Evolutionary conservation across 2,113 vertebrate genomes (phyloP).

Genomic region (Porphyrio hochstetteri): DNA sequence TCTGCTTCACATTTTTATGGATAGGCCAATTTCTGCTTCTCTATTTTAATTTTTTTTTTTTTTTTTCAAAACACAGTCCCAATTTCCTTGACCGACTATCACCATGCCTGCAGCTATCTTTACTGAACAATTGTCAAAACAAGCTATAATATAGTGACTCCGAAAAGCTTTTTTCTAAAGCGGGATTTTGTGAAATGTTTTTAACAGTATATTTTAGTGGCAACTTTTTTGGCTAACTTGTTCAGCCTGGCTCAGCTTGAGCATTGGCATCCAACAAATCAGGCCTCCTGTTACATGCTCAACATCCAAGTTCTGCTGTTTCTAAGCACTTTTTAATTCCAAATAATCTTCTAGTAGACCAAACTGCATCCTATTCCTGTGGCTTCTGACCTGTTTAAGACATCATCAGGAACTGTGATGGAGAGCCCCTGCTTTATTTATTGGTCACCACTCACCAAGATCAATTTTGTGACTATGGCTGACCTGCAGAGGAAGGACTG

Average conservation of each 20-base stretch:
- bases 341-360: not conserved
- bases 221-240: not conserved
- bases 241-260: not conserved
- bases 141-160: not conserved
- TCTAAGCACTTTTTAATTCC: not conserved
- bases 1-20: not conserved
- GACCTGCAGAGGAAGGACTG: not conserved
- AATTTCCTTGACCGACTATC: not conserved
- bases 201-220: not conserved
- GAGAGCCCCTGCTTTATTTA: not conserved
- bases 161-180: not conserved
- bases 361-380: not conserved
- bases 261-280: not conserved
- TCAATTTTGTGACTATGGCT: not conserved
- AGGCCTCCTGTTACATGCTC: not conserved
- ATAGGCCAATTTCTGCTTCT: not conserved
- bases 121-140: not conserved
- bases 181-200: not conserved
- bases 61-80: not conserved
- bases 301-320: not conserved
- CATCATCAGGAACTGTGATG: not conserved
- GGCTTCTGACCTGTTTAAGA: not conserved
- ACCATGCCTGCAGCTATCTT: not conserved
- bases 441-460: not conserved
- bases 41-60: not conserved